Evolutionary conservation across 2,888 invertebrate genomes (phyloP).

Genomic region (Ommatoiulus sabulosus): DNA sequence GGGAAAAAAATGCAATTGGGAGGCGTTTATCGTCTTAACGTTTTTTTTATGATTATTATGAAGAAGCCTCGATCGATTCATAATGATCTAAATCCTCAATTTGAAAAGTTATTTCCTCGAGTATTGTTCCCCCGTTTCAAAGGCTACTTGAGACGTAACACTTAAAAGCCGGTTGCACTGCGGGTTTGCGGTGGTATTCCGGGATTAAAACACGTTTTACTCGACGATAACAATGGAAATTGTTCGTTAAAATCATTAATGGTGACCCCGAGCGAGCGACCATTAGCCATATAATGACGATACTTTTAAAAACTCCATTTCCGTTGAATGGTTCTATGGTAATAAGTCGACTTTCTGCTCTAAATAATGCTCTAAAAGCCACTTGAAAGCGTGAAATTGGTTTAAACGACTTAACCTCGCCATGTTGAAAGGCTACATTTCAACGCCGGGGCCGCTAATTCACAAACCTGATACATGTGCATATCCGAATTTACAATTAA

Average conservation of each 20-base stretch:
- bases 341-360: conserved; percentile 26
- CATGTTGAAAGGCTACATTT: conserved; percentile 14
- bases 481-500: neutral
- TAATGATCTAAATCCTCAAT: conserved; percentile 1
- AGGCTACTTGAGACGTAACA: neutral
- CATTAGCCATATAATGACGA: neutral
- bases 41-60: neutral
- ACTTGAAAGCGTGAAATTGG: neutral
- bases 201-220: neutral
- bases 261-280: neutral
- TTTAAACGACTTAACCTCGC: neutral
- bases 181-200: neutral
- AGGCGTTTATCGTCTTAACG: neutral
- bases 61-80: conserved; percentile 21
- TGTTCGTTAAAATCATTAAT: neutral
- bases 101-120: neutral
- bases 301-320: neutral
- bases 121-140: neutral
- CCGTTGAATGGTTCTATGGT: neutral
- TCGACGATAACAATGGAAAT: neutral
- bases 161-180: neutral
- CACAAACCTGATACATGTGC: neutral
- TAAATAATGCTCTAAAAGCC: neutral
- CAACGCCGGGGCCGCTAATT: neutral
- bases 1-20: neutral